These are phyloP conservation scores for Piezodorus guildinii DNA, from an alignment of 1,140 invertebrate species.

Conservation along the genomic window DNA sequence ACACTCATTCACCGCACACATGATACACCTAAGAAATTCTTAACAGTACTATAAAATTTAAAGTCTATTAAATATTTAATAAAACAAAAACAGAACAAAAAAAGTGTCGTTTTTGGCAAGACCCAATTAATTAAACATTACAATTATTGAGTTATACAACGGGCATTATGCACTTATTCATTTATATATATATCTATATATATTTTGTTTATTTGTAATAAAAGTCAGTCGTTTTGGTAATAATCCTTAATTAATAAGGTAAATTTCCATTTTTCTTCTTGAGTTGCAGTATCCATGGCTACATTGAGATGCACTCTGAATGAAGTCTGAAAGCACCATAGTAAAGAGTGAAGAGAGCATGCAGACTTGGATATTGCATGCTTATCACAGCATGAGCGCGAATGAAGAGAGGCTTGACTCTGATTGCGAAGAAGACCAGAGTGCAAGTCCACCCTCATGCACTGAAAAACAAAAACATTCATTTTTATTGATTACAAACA, in stretches of 20 bases:
- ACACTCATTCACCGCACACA: constrained; percentile 27
- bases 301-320: constrained; percentile 15
- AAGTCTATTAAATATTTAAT: constrained; percentile 26
- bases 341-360: constrained; percentile 11
- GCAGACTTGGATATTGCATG: not conserved
- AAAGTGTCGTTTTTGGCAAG: constrained; percentile 30
- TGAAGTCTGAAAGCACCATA: constrained; percentile 26
- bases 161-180: constrained; percentile 27
- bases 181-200: constrained; percentile 8
- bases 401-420: constrained; percentile 25
- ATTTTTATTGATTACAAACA: not conserved
- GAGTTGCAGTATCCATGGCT: constrained; percentile 15
- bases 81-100: constrained; percentile 4
- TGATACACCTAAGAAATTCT: constrained; percentile 24
- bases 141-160: constrained; percentile 29
- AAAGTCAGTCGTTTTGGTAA: constrained; percentile 29
- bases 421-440: constrained; percentile 24
- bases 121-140: constrained; percentile 29
- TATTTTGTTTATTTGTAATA: constrained; percentile 25
- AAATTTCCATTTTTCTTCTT: constrained; percentile 8
- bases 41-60: constrained; percentile 28
- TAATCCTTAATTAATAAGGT: constrained; percentile 19
- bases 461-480: constrained; percentile 20
- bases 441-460: constrained; percentile 25
- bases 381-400: constrained; percentile 23